A percentile compares a stretch with the other conserved stretches of the same genome.
Evolutionary conservation across 2,113 vertebrate species (phyloP).

Genomic region (Mustela lutreola): DNA sequence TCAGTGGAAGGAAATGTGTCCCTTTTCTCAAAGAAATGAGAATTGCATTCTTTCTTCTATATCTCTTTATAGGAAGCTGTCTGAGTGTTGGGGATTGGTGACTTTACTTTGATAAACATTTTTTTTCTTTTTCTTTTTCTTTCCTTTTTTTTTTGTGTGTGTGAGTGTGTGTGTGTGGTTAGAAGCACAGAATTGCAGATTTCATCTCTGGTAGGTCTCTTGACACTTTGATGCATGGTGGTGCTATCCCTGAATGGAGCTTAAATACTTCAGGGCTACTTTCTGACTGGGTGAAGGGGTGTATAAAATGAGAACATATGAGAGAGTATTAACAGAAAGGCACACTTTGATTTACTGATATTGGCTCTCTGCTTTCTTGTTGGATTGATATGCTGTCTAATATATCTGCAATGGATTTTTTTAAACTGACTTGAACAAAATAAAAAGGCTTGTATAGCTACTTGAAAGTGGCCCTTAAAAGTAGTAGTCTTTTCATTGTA

Average conservation of each 20-base stretch:
- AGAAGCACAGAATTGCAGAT: slow-evolving; percentile 82
- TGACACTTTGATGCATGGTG: slow-evolving; percentile 88
- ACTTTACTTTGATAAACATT: slow-evolving; percentile 69
- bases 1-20: neutral
- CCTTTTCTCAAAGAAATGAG: neutral
- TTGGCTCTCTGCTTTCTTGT: slow-evolving; percentile 80
- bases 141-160: neutral
- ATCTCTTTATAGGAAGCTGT: slow-evolving; percentile 56
- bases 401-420: slow-evolving; percentile 82
- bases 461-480: slow-evolving; percentile 73
- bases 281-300: slow-evolving; percentile 81
- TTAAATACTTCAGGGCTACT: slow-evolving; percentile 85
- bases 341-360: slow-evolving; percentile 86
- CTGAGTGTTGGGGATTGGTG: slow-evolving; percentile 28
- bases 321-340: slow-evolving; percentile 84
- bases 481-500: slow-evolving; percentile 17
- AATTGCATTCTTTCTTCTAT: slow-evolving; percentile 48
- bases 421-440: slow-evolving; percentile 73
- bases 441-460: slow-evolving; percentile 70
- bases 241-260: slow-evolving; percentile 84
- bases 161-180: neutral
- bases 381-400: slow-evolving; percentile 87
- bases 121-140: neutral
- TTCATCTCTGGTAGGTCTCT: slow-evolving; percentile 84
- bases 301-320: slow-evolving; percentile 78